Conservation (phyloP, 2,113 vertebrate species). For the Apteryx mantelli region DNA sequence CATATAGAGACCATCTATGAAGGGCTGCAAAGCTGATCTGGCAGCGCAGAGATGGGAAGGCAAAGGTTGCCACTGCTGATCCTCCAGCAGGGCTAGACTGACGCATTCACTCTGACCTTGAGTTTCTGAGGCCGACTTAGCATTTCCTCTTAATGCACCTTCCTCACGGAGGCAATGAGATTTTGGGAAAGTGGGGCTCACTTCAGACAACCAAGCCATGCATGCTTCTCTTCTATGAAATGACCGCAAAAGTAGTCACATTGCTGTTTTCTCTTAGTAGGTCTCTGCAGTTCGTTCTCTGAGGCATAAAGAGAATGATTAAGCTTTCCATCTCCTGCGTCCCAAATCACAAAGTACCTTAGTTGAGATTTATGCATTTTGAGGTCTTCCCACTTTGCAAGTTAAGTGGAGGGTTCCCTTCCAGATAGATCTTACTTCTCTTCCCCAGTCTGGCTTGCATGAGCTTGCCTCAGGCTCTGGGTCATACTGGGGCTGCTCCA, state of each 20-base stretch:
- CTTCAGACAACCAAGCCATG: background rate
- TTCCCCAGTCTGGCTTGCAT: background rate
- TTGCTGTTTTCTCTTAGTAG: no score
- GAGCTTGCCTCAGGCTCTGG: background rate
- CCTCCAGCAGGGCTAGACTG: background rate
- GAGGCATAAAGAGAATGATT: no score
- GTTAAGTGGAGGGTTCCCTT: background rate
- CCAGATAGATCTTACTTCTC: background rate
- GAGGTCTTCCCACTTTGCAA: background rate
- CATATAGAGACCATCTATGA: background rate
- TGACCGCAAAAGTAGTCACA: no score
- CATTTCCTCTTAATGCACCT: background rate
- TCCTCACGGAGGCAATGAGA: no score
- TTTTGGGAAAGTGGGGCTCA: background rate
- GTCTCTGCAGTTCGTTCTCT: no score
- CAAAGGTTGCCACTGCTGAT: background rate
- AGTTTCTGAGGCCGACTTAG: fast-evolving
- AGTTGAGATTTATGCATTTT: background rate
- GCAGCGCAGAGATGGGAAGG: background rate
- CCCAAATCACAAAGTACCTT: background rate
- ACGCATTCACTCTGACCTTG: fast-evolving
- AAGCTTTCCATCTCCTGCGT: no score
- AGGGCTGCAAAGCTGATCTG: slow-evolving; percentile 41
- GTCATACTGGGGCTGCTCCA: background rate
- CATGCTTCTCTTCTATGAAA: no score